phyloP scores from a whole-genome alignment of 1,140 invertebrate species.

The Pectinophora gossypiella region DNA sequence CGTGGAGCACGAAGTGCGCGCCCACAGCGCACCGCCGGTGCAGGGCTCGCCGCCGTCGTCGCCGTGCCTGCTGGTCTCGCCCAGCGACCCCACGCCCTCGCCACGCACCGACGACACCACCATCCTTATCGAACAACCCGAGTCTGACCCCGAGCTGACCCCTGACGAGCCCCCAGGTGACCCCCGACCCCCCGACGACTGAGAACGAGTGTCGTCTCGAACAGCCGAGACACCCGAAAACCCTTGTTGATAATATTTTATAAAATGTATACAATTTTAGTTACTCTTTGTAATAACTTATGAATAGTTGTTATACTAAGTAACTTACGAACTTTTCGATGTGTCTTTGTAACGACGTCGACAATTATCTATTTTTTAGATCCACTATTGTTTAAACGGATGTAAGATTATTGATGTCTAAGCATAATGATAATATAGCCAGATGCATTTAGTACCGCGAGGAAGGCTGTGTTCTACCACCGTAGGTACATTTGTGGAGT shows the following conservation, averaged over 20 bases:
- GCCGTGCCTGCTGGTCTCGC: constrained; percentile 19
- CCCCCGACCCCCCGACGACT: constrained; percentile 20
- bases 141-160: background rate
- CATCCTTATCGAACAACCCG: constrained; percentile 30
- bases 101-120: constrained; percentile 31
- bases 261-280: constrained; percentile 29
- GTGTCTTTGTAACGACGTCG: constrained; percentile 26
- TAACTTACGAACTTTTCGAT: constrained; percentile 28
- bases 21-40: constrained; percentile 44
- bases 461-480: no score
- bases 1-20: constrained; percentile 38
- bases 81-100: constrained; percentile 12
- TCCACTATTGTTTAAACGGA: constrained; percentile 20
- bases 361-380: constrained; percentile 36
- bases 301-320: constrained; percentile 10
- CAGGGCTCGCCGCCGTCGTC: constrained; percentile 28
- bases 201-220: constrained; percentile 24
- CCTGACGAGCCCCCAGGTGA: constrained; percentile 6
- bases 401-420: no score
- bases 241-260: constrained; percentile 28
- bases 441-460: no score
- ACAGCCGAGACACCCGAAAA: constrained; percentile 19
- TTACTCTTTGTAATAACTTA: constrained; percentile 18
- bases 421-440: no score
- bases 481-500: no score